Percentiles rank a stretch among this genome's conserved stretches.
Conservation (phyloP, 2,888 invertebrate genomes). For the Drosophila mettleri region DNA sequence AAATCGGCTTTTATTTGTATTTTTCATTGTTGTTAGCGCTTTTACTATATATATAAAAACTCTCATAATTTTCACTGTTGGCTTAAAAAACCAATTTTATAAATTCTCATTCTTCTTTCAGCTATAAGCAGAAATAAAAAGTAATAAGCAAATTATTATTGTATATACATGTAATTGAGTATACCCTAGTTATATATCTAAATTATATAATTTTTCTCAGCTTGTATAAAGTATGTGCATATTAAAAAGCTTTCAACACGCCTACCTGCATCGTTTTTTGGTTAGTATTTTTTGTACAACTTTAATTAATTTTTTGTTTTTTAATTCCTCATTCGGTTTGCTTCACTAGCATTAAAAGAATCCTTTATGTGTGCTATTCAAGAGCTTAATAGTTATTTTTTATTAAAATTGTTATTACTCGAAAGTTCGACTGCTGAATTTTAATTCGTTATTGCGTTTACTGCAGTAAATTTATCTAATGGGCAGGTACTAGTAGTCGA, state of each 20-base stretch:
- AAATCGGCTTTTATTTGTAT: no score
- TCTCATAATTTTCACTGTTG: no score
- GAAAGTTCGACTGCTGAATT: background rate
- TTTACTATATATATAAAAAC: no score
- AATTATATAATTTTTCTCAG: background rate
- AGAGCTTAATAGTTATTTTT: background rate
- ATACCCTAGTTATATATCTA: background rate
- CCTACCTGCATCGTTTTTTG: background rate
- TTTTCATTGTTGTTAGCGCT: no score
- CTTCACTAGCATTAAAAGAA: background rate
- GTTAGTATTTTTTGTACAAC: background rate
- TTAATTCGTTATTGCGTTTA: background rate
- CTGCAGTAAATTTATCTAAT: background rate
- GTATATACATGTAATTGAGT: no score
- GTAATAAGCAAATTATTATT: no score
- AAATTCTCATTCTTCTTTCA: no score
- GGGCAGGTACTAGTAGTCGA: conserved; percentile 7
- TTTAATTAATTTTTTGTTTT: no score
- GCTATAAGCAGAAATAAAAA: no score
- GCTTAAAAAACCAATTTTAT: no score
- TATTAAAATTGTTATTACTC: background rate
- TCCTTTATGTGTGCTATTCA: background rate
- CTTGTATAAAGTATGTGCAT: background rate
- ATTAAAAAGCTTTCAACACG: conserved; percentile 3
- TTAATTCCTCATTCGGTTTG: background rate